Conservation (phyloP, 2,113 vertebrate species). For the Myotis lucifugus region DNA sequence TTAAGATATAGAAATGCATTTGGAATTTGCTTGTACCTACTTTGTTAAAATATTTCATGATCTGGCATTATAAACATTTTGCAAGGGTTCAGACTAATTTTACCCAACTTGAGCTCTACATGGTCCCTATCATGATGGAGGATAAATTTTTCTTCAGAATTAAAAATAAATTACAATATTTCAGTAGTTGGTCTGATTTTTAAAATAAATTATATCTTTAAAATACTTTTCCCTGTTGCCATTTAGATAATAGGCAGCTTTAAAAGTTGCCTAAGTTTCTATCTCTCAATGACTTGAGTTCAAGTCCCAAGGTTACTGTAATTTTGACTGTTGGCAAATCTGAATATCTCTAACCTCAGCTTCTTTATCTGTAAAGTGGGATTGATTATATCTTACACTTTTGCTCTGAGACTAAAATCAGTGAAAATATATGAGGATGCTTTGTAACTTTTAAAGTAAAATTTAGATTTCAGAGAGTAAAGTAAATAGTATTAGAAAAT, state of each 20-base stretch:
- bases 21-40: not conserved
- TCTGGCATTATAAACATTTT: not conserved
- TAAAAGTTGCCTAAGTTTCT: not conserved
- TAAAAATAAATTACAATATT: not conserved
- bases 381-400: not conserved
- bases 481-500: constrained; percentile 15
- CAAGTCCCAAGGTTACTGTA: not conserved
- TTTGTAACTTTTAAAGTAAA: constrained; percentile 10
- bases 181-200: not conserved
- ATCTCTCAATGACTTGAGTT: not conserved
- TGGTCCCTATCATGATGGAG: not conserved
- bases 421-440: not conserved
- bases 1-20: not conserved
- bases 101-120: not conserved
- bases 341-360: not conserved
- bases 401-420: not conserved
- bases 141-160: not conserved
- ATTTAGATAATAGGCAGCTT: not conserved
- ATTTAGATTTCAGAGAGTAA: not conserved
- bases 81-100: not conserved
- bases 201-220: not conserved
- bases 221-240: not conserved
- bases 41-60: not conserved
- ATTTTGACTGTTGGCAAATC: not conserved
- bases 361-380: not conserved